Evolutionary conservation across 2,797 vertebrate genomes (phyloP), one percentile per base, ranked within the genome.

Genomic region (Cuculus canorus): DNA sequence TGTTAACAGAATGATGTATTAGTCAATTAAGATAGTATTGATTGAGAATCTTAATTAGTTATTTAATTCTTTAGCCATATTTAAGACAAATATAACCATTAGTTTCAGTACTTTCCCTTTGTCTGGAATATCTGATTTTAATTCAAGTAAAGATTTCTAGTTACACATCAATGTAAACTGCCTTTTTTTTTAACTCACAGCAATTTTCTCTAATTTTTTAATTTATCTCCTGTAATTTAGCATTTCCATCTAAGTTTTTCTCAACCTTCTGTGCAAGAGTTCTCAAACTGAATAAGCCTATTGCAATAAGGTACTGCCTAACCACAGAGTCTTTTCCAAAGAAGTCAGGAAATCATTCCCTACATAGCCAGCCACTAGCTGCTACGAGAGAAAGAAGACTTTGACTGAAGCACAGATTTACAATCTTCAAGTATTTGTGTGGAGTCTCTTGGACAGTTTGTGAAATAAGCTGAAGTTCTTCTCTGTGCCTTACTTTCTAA

Each of bases 21-120:
- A 86, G 90, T 95, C 82, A 94, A 95, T 95, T 97, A 96, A 97
- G 92, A 95, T n/a, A 85, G 4, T 50, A 93, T 93, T 95, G 95
- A 96, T 95, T 86, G 83, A 91, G 89, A 89, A 92, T 97, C 86
- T 95, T 97, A 97, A 98, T 97, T 97, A 96, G 92, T 56, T 96
- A 72, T 84, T 93, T 92, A 97, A 95, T 97, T 92, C 84, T 95
- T 93, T 77, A 94, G 70, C 16, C 23, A 82, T 70, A 86, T 94
- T 81, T 92, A 94, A 94, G 48, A 92, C 71, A 95, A 89, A 93
- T 21, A 19, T 53, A 96, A 93, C 50, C 48, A 70, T 32, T 82
- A 76, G 71, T 73, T 94, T 91, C 83, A 43, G 32, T 37, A 30
- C 13, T 90, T 82, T 92, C 48, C 5, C 28, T 82, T 80, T 77